phyloP scores from a whole-genome alignment of 1,140 invertebrate species.

The Triops cancriformis region DNA sequence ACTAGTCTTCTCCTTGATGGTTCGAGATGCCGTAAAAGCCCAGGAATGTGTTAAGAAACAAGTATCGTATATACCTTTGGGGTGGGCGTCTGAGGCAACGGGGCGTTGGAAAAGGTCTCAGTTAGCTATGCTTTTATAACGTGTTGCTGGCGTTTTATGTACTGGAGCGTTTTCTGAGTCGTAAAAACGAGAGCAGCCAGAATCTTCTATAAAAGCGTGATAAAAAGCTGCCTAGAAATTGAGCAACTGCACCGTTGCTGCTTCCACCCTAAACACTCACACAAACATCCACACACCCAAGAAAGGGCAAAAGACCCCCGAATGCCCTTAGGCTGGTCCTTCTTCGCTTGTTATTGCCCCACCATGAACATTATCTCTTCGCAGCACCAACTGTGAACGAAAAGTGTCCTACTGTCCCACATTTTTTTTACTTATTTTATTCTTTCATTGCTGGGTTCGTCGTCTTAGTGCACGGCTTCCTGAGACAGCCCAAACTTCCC shows the following conservation, averaged over 20 bases:
- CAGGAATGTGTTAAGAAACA: not conserved
- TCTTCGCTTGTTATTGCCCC: not conserved
- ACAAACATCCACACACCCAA: too few relatives aligned
- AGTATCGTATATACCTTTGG: not conserved
- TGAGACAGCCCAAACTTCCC: too few relatives aligned
- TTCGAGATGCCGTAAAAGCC: too few relatives aligned
- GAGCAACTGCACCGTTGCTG: not conserved
- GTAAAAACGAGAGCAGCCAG: slow-evolving; percentile 4
- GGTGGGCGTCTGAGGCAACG: too few relatives aligned
- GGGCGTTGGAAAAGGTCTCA: not conserved
- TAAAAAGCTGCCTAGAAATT: slow-evolving; percentile 10
- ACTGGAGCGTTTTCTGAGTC: not conserved
- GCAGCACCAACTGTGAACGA: not conserved
- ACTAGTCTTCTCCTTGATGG: too few relatives aligned
- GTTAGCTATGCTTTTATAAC: not conserved
- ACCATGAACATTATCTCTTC: not conserved
- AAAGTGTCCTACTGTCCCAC: not conserved
- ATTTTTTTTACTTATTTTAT: not conserved
- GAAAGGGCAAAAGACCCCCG: too few relatives aligned
- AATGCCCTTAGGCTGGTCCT: not conserved
- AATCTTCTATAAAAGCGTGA: slow-evolving; percentile 14
- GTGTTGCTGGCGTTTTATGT: slow-evolving; percentile 13
- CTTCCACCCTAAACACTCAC: too few relatives aligned
- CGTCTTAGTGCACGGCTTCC: not conserved
- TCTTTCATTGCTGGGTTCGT: not conserved